Evolutionary conservation across 92 coral and sea anemone genomes (phyloP), one percentile per base, ranked within the genome.

Genomic region (Palythoa grandiflora): DNA sequence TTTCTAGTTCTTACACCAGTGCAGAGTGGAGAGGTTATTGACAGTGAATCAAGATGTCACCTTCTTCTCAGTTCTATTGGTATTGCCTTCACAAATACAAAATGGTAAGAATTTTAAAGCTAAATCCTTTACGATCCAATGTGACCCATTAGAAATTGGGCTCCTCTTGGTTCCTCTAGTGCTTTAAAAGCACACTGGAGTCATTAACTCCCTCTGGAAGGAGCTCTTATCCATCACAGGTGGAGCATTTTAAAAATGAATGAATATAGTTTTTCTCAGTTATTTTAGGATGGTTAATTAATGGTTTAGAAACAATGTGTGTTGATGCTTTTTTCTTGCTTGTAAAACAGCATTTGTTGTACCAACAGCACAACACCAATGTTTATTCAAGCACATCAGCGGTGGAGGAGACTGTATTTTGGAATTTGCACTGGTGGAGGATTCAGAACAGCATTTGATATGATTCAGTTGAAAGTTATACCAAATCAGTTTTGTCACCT

Each of bases 381-480:
- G 94, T 94, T 97, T 77, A 91, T 93, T 77, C 99, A 97, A 55
- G 93, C 93, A 37, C 97, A 93, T 86, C 94, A 95, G 68, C 85
- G 94, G 51, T 95, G 98, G 99, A 89, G 99, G 88, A 95, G 96
- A 13, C 85, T 97, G 28, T 95, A 97, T 88, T 90, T 91, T 88
- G 99, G 99, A 14, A 47, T 97, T 57, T 97, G 99, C 79, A 83
- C 91, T 35, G 99, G 98, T 59, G 95, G 98, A 54, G 99, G 98
- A 91, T 97, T 94, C 65, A 98, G 99, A 38, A 97, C 98, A 8
- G 57, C 90, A 39, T 97, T 94, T 84, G 96, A 94, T 79, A 97
- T 97, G 94, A 92, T 92, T 55, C 99, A 97, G 53, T 87, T 97
- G 51, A 93, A 87, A 78, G 93, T 79, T 70, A 87, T 90, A 36